Evolutionary conservation across 2,113 vertebrate species (phyloP), one percentile per base, ranked within the genome.

Genomic region (Tricholaema leucomelas): DNA sequence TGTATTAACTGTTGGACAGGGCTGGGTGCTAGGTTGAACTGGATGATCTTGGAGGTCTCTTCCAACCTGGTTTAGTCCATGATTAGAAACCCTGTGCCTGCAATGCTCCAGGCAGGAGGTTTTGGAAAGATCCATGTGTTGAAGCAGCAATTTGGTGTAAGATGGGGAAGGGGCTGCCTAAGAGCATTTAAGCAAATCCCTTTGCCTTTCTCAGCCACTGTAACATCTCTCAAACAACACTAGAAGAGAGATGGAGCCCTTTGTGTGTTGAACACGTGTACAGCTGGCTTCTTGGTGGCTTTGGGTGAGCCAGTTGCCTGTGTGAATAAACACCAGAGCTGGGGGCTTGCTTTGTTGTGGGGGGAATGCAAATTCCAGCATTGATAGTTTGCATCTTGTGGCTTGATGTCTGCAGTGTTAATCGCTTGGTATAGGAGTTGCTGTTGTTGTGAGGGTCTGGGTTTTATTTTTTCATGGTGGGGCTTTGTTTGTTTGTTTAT

Each of bases 1-100:
- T 72, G 81, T 44, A 80, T 79, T 80, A 89, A 85, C 52, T 83
- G 66, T 77, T n/a, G n/a, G n/a, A n/a, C n/a, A n/a, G n/a, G n/a
- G n/a, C n/a, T n/a, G n/a, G n/a, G n/a, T n/a, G n/a, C n/a, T n/a
- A n/a, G n/a, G n/a, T n/a, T n/a, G n/a, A n/a, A n/a, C n/a, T n/a
- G n/a, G n/a, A n/a, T n/a, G n/a, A n/a, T n/a, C n/a, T n/a, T n/a
- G n/a, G n/a, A n/a, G n/a, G n/a, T n/a, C n/a, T n/a, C n/a, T n/a
- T n/a, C n/a, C n/a, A n/a, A n/a, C n/a, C n/a, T n/a, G n/a, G n/a
- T n/a, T n/a, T n/a, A n/a, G n/a, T n/a, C n/a, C n/a, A n/a, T n/a
- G n/a, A n/a, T n/a, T n/a, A 56, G 25, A 54, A 91, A 36, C 27
- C 8, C 36, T 1, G 2, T 0, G 2, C 55, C 36, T 77, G 44